Base-by-base conservation (phyloP, 2,797 vertebrate genomes). In the Pogonophryne albipinna region DNA sequence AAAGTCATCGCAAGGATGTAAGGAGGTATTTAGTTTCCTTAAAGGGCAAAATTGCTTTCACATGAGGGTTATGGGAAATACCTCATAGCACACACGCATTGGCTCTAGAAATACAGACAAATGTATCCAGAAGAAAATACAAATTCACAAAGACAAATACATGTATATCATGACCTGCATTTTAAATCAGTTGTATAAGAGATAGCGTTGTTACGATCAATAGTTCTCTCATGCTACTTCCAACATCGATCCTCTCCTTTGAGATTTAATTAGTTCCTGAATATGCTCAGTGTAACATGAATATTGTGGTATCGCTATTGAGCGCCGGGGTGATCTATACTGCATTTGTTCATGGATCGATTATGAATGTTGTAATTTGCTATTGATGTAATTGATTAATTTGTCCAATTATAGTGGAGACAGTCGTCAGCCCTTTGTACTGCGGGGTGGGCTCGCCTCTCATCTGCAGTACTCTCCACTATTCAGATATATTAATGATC, bases 281-380 rank as follows among this genome's bases (percentile, higher is more conserved):
- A 89, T 91, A 91, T 92, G 85, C 76, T 85, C 87, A 60, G 79
- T 83, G 89, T 87, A 90, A 92, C 90, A 90, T 91, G 91, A 93
- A 92, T 89, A 87, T 92, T 83, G 85, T 84, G 87, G 83, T 80
- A 84, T 78, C 17, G 72, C 78, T 80, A 88, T 92, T 23, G 83
- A 92, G 64, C 73, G 61, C 56, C 23, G 4, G 64, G 61, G 55
- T 85, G 84, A 93, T 93, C 91, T 86, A 91, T 92, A 85, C 60
- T 66, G 79, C 83, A 83, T 85, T 87, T 88, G 85, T 86, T 79
- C 78, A 50, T 55, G 74, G 86, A 93, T 94, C 91, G 89, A 93
- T 94, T 92, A 92, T 90, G 87, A 94, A 92, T 86, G 90, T 91
- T 91, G 89, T 93, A 91, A 93, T 94, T 92, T 90, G 89, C 87